Evolutionary conservation across 2,797 vertebrate species (phyloP).

Genomic region (Alcedo atthis): DNA sequence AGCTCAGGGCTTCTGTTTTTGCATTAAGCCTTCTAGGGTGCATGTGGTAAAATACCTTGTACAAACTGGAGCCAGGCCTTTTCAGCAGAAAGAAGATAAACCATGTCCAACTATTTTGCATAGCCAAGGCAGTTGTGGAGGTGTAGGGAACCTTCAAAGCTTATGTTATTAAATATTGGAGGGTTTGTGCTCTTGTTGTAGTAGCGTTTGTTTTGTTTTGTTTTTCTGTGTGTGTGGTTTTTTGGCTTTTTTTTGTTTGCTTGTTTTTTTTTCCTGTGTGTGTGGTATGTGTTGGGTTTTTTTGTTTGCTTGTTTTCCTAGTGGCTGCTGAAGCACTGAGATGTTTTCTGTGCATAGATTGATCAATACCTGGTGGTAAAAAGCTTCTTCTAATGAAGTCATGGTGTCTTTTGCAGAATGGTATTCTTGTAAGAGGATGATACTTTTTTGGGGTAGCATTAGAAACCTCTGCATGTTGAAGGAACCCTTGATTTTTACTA

Average conservation of each 20-base stretch:
- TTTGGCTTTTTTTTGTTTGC: background rate
- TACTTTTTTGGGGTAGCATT: background rate
- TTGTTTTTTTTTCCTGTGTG: background rate
- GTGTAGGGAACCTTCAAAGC: background rate
- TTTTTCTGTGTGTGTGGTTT: background rate
- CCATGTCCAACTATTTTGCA: accelerated
- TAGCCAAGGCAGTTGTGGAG: background rate
- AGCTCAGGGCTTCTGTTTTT: background rate
- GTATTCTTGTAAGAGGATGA: background rate
- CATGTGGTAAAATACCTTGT: background rate
- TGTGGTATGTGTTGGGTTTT: background rate
- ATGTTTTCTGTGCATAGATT: background rate
- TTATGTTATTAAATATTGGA: background rate
- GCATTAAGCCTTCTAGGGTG: background rate
- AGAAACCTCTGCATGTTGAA: background rate
- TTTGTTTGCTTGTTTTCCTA: background rate
- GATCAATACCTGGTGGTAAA: background rate
- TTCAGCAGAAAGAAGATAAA: background rate
- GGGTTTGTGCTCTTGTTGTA: background rate
- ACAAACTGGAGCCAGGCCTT: background rate
- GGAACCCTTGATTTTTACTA: background rate
- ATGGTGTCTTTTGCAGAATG: background rate
- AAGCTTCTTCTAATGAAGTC: background rate
- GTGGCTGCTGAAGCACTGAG: background rate
- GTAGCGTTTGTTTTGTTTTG: background rate